Evolutionary conservation across 2,113 vertebrate genomes (phyloP), one percentile per base, ranked within the genome.

Genomic region (Illadopsis cleaveri): DNA sequence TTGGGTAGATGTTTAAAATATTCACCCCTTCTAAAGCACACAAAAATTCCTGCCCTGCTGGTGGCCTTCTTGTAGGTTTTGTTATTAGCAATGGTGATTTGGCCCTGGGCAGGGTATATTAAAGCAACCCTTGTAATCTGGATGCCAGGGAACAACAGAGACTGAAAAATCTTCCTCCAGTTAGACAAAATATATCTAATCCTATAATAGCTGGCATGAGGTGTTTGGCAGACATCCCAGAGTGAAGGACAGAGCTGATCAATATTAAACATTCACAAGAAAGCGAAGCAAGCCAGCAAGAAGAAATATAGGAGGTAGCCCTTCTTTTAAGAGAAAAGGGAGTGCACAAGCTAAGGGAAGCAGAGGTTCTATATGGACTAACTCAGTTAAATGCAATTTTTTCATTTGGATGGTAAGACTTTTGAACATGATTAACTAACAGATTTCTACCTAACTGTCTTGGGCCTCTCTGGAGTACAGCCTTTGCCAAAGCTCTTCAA

Each of bases 181-280:
- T 91, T 84, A 86, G 82, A 97, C 82, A 95, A 88, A 96, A 97
- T 92, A 91, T 56, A 79, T 68, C 87, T 97, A 97, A 94, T 93
- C 82, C 70, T 84, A 8, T 91, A 96, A 96, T 76, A 97, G 90
- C 47, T 82, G 81, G 48, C 79, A 37, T 89, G 68, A 92, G 82
- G 88, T 70, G 70, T 42, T 94, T 97, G 92, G 87, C 92, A 97
- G 86, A 27, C 65, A 12, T 95, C 89, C 96, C 93, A 82, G 86
- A 82, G 27, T 33, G 88, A 84, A 91, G 79, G 79, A 95, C 92
- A 88, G 96, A 71, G 61, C 25, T 83, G 91, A 91, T 93, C 93
- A 89, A 96, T 93, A 93, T 91, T 96, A 87, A 75, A 88, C 61
- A 92, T 80, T 81, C 48, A 73, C 71, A 86, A 66, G 78, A 8